Percentiles rank a stretch among this genome's conserved stretches.
Evolutionary conservation across 2,888 invertebrate species (phyloP).

Genomic region (Caenorhabditis drosophilae): DNA sequence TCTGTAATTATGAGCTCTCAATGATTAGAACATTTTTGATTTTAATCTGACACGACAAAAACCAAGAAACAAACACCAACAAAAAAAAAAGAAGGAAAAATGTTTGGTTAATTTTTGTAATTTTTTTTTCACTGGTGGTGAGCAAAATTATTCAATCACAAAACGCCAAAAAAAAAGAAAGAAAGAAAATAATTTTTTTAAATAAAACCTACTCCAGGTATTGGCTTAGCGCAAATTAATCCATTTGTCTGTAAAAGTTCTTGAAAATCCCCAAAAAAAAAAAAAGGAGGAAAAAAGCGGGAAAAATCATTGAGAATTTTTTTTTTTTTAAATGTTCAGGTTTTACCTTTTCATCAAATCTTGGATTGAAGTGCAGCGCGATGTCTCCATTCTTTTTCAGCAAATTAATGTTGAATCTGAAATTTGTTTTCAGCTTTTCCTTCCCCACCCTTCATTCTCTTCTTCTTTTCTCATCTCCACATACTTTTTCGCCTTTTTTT

Average conservation of each 20-base stretch:
- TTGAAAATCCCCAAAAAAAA: no score
- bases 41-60: no score
- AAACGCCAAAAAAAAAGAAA: no score
- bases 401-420: constrained; percentile 60
- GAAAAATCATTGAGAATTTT: background rate
- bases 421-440: background rate
- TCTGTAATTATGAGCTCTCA: constrained; percentile 19
- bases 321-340: background rate
- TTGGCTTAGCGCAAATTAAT: constrained; percentile 53
- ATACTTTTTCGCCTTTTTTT: constrained; percentile 65
- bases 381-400: constrained; percentile 60
- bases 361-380: constrained; percentile 64
- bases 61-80: no score
- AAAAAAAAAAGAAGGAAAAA: no score
- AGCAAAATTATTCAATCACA: no score
- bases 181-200: no score
- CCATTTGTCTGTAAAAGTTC: constrained; percentile 41
- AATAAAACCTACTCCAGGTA: constrained; percentile 47
- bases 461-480: no score
- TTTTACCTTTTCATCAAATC: constrained; percentile 62
- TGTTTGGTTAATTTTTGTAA: no score
- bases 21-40: background rate
- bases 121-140: no score
- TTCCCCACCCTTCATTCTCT: background rate
- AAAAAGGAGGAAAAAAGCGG: background rate